Base-by-base conservation (phyloP, 2,797 vertebrate genomes). In the Sylvia borin region DNA sequence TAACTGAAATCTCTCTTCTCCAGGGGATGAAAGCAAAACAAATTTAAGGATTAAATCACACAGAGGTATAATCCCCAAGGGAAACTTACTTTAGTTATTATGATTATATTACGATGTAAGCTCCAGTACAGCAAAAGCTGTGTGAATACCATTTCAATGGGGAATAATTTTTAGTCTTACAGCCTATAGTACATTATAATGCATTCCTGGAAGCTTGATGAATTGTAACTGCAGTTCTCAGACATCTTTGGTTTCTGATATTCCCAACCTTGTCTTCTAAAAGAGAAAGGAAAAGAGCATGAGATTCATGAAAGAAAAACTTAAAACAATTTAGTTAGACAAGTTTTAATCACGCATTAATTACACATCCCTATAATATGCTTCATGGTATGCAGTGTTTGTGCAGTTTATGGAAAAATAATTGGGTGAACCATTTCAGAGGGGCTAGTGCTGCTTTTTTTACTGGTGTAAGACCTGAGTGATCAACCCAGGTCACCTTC, bases 41-140 rank as follows among this genome's bases (percentile, higher is more conserved):
- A 97, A 98, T 98, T 97, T 98, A 97, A 97, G 97, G 96, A 97
- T 98, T 98, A 98, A 98, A 98, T 98, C 98, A 97, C 96, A 96
- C 90, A 84, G 97, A 97, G 96, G 97, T 96, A 97, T 97, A 97
- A 97, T 96, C 94, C 97, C 96, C 97, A 85, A 92, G 96, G 97
- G 97, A 97, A 97, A 94, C 96, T 76, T 97, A 95, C 92, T 97
- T 97, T 95, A 97, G 97, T 97, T 97, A 97, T 98, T 96, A 97
- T 97, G 97, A 96, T 97, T 67, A 92, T 93, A 96, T 95, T 97
- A 95, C 82, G 34, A 96, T 70, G 27, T 94, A 90, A 47, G 70
- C 94, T 36, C 19, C 96, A 45, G 96, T 97, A 95, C 93, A 97
- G 97, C 97, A 95, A 97, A 94, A 97, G 95, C 96, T 89, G 64